Conservation (phyloP, 2,888 invertebrate genomes). For the Nipponacmea schrenckii region DNA sequence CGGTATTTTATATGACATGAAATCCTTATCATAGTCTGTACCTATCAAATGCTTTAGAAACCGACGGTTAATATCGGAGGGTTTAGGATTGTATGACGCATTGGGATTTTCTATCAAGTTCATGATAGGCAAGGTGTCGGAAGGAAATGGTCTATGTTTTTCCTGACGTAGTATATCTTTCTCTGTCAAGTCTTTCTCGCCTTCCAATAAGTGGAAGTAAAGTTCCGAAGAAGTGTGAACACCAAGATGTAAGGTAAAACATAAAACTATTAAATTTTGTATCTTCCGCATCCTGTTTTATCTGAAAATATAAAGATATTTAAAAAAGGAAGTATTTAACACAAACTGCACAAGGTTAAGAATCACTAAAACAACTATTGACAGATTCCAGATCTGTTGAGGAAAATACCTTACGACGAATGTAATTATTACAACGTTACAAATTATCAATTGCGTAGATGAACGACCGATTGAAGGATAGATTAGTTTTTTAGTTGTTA, state of each 20-base stretch:
- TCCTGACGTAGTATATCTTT: constrained; percentile 37
- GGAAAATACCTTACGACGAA: too few relatives aligned
- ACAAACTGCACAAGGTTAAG: too few relatives aligned
- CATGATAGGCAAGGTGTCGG: constrained; percentile 50
- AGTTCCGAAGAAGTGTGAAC: constrained; percentile 13
- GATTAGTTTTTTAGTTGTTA: too few relatives aligned
- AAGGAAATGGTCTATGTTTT: constrained; percentile 43
- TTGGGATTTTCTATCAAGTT: constrained; percentile 68
- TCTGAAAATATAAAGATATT: not conserved
- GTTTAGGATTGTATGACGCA: constrained; percentile 66
- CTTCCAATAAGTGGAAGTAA: constrained; percentile 25
- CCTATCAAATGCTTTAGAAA: constrained; percentile 67
- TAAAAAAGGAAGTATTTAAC: too few relatives aligned
- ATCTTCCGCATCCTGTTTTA: not conserved
- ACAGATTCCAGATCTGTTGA: too few relatives aligned
- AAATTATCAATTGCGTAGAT: too few relatives aligned
- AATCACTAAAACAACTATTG: too few relatives aligned
- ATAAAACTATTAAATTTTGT: not conserved
- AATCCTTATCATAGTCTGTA: constrained; percentile 68
- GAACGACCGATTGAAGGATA: too few relatives aligned
- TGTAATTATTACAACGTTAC: too few relatives aligned
- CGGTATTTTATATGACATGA: constrained; percentile 69
- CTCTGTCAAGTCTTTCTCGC: constrained; percentile 11
- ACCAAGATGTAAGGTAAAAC: not conserved
- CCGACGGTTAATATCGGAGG: constrained; percentile 67